Percentiles rank a stretch among this genome's conserved stretches.
phyloP scores from a whole-genome alignment of 1,140 invertebrate species.

The Scylla paramamosain region DNA sequence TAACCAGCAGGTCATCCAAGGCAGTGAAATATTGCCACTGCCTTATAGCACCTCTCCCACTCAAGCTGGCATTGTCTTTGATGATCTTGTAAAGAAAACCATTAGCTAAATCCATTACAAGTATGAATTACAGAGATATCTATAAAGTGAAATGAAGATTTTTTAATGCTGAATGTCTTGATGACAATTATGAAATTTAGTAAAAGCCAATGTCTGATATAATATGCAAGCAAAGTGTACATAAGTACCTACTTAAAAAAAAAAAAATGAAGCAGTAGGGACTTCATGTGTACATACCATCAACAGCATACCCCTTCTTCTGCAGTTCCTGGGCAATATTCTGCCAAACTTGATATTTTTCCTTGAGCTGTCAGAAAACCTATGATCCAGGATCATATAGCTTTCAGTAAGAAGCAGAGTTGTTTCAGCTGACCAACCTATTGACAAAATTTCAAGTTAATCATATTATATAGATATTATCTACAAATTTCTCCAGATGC shows the following conservation, averaged over 20 bases:
- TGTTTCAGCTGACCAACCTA: too few relatives aligned
- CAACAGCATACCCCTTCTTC: background rate
- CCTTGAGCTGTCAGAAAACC: too few relatives aligned
- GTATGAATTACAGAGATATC: background rate
- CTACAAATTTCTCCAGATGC: too few relatives aligned
- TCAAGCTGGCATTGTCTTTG: conserved; percentile 17
- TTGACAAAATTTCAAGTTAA: too few relatives aligned
- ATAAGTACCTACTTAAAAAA: too few relatives aligned
- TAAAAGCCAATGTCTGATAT: background rate
- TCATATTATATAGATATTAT: too few relatives aligned
- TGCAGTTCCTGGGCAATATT: background rate
- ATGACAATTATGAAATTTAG: background rate
- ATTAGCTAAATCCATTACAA: background rate
- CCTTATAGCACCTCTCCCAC: background rate
- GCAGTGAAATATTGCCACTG: conserved; percentile 2
- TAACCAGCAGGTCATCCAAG: background rate
- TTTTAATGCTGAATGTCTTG: background rate
- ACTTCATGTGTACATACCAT: background rate
- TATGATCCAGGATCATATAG: too few relatives aligned
- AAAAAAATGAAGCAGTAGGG: too few relatives aligned
- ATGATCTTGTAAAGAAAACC: conserved; percentile 13
- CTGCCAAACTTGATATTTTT: background rate
- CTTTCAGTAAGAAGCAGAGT: too few relatives aligned
- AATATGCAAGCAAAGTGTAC: background rate
- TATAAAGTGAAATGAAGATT: background rate